Evolutionary conservation across 2,888 invertebrate genomes (phyloP).

Genomic region (Cheilosia vernalis): DNA sequence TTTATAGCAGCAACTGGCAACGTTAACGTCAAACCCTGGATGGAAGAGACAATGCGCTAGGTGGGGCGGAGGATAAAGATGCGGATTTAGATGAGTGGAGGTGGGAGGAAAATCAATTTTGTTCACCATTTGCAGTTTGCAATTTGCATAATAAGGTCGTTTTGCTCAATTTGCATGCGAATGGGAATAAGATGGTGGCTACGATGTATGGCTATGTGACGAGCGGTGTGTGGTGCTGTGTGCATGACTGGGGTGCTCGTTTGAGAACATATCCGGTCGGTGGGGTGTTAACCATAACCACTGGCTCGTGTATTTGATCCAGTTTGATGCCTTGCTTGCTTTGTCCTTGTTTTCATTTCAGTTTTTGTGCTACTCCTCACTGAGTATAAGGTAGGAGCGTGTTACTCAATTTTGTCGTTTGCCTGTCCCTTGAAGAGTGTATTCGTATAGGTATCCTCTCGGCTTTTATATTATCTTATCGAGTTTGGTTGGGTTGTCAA

Average conservation of each 20-base stretch:
- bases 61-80: constrained; percentile 21
- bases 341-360: constrained; percentile 33
- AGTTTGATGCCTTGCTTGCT: constrained; percentile 36
- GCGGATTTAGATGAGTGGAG: constrained; percentile 21
- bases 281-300: constrained; percentile 35
- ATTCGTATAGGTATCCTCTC: constrained; percentile 3
- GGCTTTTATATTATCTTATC: constrained; percentile 47
- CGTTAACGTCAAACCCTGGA: constrained; percentile 22
- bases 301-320: constrained; percentile 36
- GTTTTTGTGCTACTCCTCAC: constrained; percentile 3
- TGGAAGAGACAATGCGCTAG: constrained; percentile 46
- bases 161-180: constrained; percentile 83
- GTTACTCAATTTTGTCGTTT: constrained; percentile 57
- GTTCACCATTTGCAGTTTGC: constrained; percentile 83
- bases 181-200: constrained; percentile 76
- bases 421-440: not conserved
- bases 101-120: constrained; percentile 82
- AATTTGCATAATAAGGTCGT: constrained; percentile 84
- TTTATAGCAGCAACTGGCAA: constrained; percentile 33
- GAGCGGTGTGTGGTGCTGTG: not conserved
- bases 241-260: constrained; percentile 29
- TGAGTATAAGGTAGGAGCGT: constrained; percentile 39
- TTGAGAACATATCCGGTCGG: not conserved
- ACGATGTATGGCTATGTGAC: constrained; percentile 20
- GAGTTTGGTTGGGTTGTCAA: constrained; percentile 33